A percentile compares a stretch with the other conserved stretches of the same genome.
Conservation (phyloP, 1,140 invertebrate genomes). For the Apis laboriosa region DNA sequence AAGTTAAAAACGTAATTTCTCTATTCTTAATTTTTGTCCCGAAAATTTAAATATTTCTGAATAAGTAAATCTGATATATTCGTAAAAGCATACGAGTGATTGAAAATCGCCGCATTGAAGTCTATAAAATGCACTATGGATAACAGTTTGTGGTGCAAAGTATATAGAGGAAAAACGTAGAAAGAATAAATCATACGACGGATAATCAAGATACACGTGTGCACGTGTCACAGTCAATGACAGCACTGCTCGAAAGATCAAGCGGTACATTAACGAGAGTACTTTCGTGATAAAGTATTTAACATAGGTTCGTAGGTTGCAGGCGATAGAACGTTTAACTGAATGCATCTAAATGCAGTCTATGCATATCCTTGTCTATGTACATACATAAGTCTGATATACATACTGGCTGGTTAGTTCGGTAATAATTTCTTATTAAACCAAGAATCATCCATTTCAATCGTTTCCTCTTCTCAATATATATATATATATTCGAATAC, state of each 20-base stretch:
- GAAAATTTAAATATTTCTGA: too few relatives aligned
- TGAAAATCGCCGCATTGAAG: neutral
- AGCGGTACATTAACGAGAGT: conserved; percentile 50
- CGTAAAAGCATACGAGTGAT: neutral
- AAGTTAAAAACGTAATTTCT: too few relatives aligned
- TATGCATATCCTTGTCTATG: neutral
- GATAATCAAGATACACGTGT: conserved; percentile 4
- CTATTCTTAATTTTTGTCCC: too few relatives aligned
- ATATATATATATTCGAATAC: too few relatives aligned
- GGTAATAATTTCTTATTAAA: neutral
- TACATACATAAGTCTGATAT: neutral
- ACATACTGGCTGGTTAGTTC: neutral
- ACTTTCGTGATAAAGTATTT: conserved; percentile 60
- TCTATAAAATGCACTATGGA: neutral
- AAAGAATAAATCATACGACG: conserved; percentile 1
- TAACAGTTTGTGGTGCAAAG: neutral
- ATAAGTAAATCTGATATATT: too few relatives aligned
- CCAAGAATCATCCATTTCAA: neutral
- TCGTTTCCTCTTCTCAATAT: neutral
- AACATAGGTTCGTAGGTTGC: conserved; percentile 33
- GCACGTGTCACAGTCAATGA: conserved; percentile 24
- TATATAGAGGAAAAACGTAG: neutral
- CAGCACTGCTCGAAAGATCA: conserved; percentile 44
- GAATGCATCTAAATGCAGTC: conserved; percentile 34
- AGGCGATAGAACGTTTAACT: conserved; percentile 46